Conservation (phyloP, 2,888 invertebrate genomes). For the Vanessa cardui region DNA sequence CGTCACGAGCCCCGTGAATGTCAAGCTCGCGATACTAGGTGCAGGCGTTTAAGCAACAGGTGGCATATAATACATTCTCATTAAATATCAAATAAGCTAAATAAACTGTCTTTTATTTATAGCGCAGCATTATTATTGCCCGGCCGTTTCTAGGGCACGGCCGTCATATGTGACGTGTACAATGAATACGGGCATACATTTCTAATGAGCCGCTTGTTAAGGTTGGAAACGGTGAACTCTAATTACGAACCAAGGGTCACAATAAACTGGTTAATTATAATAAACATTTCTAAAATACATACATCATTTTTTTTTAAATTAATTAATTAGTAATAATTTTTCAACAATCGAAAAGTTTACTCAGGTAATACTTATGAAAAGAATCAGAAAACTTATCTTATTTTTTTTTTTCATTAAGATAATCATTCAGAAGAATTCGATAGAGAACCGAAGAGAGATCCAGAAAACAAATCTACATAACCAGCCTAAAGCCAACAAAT, state of each 20-base stretch:
- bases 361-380: not conserved
- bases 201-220: slow-evolving; percentile 18
- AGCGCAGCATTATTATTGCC: slow-evolving; percentile 18
- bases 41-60: slow-evolving; percentile 71
- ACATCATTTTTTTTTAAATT: too few species aligned
- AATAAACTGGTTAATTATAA: not conserved
- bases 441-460: too few species aligned
- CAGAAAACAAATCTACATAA: too few species aligned
- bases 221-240: slow-evolving; percentile 7
- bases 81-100: slow-evolving; percentile 38
- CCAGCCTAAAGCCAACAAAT: too few species aligned
- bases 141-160: slow-evolving; percentile 25
- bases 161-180: slow-evolving; percentile 18
- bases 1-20: slow-evolving; percentile 77
- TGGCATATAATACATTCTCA: slow-evolving; percentile 60
- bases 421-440: too few species aligned
- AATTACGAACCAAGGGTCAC: not conserved
- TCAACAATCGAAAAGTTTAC: not conserved
- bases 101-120: slow-evolving; percentile 30
- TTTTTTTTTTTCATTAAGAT: too few species aligned
- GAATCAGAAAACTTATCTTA: not conserved
- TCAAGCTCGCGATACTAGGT: slow-evolving; percentile 77
- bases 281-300: not conserved
- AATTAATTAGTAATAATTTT: too few species aligned
- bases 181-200: slow-evolving; percentile 22